These are phyloP conservation scores for Phyllotis vaccarum DNA, from an alignment of 2,797 vertebrate genomes.

Conservation along the genomic window DNA sequence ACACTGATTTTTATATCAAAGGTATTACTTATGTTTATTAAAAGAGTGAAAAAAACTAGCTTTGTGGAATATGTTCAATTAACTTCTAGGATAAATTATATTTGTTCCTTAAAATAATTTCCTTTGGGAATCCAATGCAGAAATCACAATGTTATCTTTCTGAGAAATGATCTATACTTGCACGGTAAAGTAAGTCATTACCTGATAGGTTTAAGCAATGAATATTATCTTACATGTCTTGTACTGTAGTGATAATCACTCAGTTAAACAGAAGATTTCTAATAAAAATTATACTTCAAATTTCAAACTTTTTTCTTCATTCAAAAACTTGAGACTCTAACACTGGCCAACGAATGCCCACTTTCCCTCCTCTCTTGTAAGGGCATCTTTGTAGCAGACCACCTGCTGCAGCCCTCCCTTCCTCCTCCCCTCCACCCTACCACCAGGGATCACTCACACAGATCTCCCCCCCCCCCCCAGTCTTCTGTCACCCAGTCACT, in stretches of 20 bases:
- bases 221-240: constrained; percentile 2
- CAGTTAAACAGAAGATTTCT: constrained; percentile 20
- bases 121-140: constrained; percentile 69
- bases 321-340: constrained; percentile 13
- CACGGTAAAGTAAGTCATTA: constrained; percentile 10
- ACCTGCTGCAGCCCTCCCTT: background rate
- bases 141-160: constrained; percentile 77
- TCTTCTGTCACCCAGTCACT: background rate
- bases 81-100: constrained; percentile 84
- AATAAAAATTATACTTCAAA: constrained; percentile 46
- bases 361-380: background rate
- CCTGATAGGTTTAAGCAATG: background rate
- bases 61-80: constrained; percentile 79
- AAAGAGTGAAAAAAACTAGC: constrained; percentile 79
- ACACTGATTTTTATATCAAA: constrained; percentile 85
- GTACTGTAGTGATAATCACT: background rate
- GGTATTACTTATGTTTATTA: constrained; percentile 77
- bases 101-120: constrained; percentile 83
- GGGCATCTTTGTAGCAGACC: background rate
- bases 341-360: background rate
- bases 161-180: constrained; percentile 58
- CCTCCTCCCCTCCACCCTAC: too few relatives aligned
- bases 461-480: too few relatives aligned
- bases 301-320: background rate
- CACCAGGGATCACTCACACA: background rate